Conservation (phyloP, 1,140 invertebrate species). For the Anastatus disparis region DNA sequence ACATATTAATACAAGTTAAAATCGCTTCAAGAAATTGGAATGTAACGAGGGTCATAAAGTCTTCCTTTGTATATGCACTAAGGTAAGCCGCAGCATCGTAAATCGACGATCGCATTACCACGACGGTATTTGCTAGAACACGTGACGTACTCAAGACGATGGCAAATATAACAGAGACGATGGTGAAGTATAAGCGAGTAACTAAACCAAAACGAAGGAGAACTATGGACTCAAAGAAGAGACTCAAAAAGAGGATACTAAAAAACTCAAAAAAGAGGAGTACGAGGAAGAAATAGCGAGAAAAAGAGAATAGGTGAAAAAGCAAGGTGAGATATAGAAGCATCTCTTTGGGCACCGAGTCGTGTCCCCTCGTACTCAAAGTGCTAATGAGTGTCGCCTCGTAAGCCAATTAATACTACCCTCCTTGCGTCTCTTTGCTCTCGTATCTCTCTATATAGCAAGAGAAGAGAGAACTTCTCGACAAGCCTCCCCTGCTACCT, state of each 20-base stretch:
- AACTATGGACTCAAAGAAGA: background rate
- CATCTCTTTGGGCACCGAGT: background rate
- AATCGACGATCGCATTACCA: constrained; percentile 19
- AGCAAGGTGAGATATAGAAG: background rate
- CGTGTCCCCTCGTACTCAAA: constrained; percentile 45
- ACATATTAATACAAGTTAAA: no score
- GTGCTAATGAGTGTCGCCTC: constrained; percentile 68
- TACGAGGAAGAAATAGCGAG: no score
- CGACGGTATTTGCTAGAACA: no score
- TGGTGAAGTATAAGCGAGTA: constrained; percentile 23
- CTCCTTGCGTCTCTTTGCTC: background rate
- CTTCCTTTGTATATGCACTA: constrained; percentile 10
- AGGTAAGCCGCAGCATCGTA: constrained; percentile 32
- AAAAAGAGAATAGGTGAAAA: constrained; percentile 2
- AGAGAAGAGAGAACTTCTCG: no score
- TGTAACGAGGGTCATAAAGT: constrained; percentile 6
- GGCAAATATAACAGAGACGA: background rate
- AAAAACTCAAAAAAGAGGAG: background rate
- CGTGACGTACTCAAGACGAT: background rate
- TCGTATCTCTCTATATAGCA: no score
- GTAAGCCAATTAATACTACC: constrained; percentile 68
- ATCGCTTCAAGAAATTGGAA: background rate
- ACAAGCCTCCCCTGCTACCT: background rate
- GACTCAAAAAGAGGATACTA: background rate
- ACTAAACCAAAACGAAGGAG: constrained; percentile 42